These are phyloP conservation scores for Pontoporia blainvillei DNA, from an alignment of 2,113 vertebrate genomes.

Conservation along the genomic window DNA sequence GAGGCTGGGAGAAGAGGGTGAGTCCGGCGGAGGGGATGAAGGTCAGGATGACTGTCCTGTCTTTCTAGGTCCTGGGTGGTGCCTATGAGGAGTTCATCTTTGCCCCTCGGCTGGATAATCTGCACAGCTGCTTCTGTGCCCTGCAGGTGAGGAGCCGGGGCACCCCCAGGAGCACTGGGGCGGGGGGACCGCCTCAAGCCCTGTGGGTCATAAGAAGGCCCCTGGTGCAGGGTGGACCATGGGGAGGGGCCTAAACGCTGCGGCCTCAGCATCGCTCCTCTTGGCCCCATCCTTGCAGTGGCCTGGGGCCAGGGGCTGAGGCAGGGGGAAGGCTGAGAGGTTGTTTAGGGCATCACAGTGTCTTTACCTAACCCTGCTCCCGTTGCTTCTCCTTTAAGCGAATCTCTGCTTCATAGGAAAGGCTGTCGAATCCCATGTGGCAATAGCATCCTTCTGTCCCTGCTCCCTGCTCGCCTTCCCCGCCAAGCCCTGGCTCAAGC, in stretches of 20 bases:
- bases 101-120: constrained; percentile 94
- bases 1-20: background rate
- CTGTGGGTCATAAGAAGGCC: background rate
- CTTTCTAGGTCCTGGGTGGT: constrained; percentile 89
- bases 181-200: background rate
- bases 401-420: background rate
- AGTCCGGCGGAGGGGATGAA: background rate
- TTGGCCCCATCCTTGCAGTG: background rate
- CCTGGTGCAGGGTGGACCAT: background rate
- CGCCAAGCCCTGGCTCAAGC: background rate
- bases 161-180: background rate
- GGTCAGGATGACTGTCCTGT: background rate
- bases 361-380: background rate
- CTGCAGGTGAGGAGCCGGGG: constrained; percentile 85
- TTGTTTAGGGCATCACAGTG: background rate
- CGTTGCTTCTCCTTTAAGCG: background rate
- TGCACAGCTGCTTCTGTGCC: constrained; percentile 98
- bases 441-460: background rate
- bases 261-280: background rate
- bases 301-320: background rate
- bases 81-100: constrained; percentile 96
- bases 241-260: background rate
- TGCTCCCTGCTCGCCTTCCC: background rate
- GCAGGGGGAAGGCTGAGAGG: background rate
- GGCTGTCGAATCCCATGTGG: background rate